Evolutionary conservation across 1,140 invertebrate species (phyloP).

Genomic region (Oryctes rhinoceros): DNA sequence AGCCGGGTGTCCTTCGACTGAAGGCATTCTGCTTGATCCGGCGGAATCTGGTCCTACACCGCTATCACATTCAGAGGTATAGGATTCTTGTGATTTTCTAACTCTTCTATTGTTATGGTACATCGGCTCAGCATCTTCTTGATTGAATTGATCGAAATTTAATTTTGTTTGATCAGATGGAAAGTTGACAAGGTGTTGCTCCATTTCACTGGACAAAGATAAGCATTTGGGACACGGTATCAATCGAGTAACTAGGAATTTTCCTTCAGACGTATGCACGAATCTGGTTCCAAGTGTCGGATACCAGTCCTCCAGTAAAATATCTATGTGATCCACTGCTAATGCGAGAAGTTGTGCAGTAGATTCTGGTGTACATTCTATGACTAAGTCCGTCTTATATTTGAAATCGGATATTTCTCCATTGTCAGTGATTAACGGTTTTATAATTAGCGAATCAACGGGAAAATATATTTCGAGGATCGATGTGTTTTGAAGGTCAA

Average conservation of each 20-base stretch:
- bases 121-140: conserved; percentile 42
- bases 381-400: conserved; percentile 59
- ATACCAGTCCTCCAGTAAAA: conserved; percentile 98
- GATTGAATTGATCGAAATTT: conserved; percentile 49
- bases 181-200: conserved; percentile 46
- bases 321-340: conserved; percentile 96
- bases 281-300: conserved; percentile 91
- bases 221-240: conserved; percentile 92
- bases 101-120: conserved; percentile 46
- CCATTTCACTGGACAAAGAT: conserved; percentile 50
- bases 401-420: conserved; percentile 68
- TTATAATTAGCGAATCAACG: conserved; percentile 76
- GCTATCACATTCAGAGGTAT: conserved; percentile 80
- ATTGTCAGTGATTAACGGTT: conserved; percentile 67
- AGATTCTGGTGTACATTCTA: conserved; percentile 69
- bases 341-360: conserved; percentile 88
- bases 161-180: conserved; percentile 44
- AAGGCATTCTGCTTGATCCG: conserved; percentile 79
- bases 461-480: conserved; percentile 92
- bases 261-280: conserved; percentile 96
- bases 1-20: conserved; percentile 77
- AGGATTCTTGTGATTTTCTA: conserved; percentile 75
- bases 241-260: conserved; percentile 92
- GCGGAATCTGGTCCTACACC: conserved; percentile 78
- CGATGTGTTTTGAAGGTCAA: conserved; percentile 82